Evolutionary conservation across 2,113 vertebrate species (phyloP), one percentile per base, ranked within the genome.

Genomic region (Clarias batrachus): DNA sequence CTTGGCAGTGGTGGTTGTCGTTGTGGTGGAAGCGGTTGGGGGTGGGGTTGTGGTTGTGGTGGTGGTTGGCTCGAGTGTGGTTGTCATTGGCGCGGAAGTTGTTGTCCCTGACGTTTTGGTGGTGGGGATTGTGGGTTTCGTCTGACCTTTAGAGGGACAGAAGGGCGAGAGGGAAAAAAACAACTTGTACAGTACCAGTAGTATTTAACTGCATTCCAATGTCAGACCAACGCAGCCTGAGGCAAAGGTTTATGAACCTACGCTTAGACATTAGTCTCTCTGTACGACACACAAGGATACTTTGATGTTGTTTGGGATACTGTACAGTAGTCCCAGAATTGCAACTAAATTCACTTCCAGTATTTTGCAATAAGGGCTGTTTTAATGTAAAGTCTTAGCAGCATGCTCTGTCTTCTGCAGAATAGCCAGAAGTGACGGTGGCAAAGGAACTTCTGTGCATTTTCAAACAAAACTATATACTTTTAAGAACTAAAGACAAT

Each of bases 1-100:
- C 91, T 93, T 97, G 80, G 91, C 76, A 37, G 93, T 88, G 80
- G 86, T 92, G 83, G 86, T 95, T 21, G 93, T 88, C 27, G 92
- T 83, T 25, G 92, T 88, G 11, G 86, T 83, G 25, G 91, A 57
- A 19, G 89, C 86, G 9, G 82, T 59, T 17, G 85, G 37, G 10
- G 76, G 89, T 63, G 90, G 88, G 7, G 48, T 91, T 27, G 91
- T 90, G 33, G 89, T 63, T 48, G 90, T 85, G 66, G 90, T 70
- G 74, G 94, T 94, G 87, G 92, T 91, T 70, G 92, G 93, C 41
- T 92, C 93, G 0, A 85, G 92, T 25, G 90, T 30, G 0, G 91
- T 86, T 71, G 83, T 74, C 16, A 82, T 91, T 1, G 92, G 91
- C 0, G 90, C 91, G 27, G 90, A 79, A 56, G 90, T 88, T 37